phyloP scores from a whole-genome alignment of 1,140 invertebrate genomes.

The Drosophila mojavensis region DNA sequence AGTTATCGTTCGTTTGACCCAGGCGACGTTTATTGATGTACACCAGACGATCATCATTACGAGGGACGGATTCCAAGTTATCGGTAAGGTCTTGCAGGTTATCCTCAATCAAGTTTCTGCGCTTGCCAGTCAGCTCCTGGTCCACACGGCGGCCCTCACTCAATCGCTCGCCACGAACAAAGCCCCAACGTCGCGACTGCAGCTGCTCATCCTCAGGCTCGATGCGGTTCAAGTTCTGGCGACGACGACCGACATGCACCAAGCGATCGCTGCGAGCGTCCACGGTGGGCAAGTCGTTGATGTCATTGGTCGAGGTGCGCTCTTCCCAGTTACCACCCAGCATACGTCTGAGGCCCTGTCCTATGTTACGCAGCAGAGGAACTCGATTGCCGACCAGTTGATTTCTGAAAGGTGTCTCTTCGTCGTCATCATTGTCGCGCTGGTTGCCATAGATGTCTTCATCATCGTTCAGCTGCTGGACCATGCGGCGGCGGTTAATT shows the following conservation, averaged over 20 bases:
- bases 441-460: slow-evolving; percentile 24
- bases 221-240: slow-evolving; percentile 29
- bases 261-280: slow-evolving; percentile 49
- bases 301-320: slow-evolving; percentile 9
- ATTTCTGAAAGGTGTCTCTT: neutral
- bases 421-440: slow-evolving; percentile 27
- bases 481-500: slow-evolving; percentile 44
- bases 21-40: slow-evolving; percentile 26
- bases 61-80: neutral
- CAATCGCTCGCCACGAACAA: slow-evolving; percentile 4
- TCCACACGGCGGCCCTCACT: slow-evolving; percentile 21
- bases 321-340: slow-evolving; percentile 4
- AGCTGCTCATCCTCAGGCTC: slow-evolving; percentile 1
- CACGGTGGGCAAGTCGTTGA: slow-evolving; percentile 41
- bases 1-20: slow-evolving; percentile 2
- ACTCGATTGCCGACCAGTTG: slow-evolving; percentile 29
- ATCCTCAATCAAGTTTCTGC: neutral
- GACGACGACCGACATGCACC: slow-evolving; percentile 45
- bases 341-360: slow-evolving; percentile 11
- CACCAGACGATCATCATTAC: slow-evolving; percentile 24
- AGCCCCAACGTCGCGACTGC: neutral
- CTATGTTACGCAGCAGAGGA: slow-evolving; percentile 39
- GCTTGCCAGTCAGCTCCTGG: neutral
- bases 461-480: slow-evolving; percentile 25
- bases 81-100: neutral